Percentiles rank a stretch among this genome's conserved stretches.
Evolutionary conservation across 2,888 invertebrate species (phyloP).

Genomic region (Julus scanicus): DNA sequence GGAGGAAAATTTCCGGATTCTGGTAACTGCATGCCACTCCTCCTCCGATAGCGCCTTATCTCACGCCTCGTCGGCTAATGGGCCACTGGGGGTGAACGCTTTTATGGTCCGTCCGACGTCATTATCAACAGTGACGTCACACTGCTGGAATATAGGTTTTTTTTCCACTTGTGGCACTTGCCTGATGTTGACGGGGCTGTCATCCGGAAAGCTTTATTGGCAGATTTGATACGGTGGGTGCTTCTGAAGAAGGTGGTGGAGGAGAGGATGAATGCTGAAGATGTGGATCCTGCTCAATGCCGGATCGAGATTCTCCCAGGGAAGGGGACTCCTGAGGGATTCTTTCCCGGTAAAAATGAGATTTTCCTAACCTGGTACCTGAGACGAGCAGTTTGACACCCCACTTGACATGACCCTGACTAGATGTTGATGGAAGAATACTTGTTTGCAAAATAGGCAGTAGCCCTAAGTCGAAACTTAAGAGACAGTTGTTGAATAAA

Average conservation of each 20-base stretch:
- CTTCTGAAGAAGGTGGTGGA: not conserved
- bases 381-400: not conserved
- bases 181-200: not conserved
- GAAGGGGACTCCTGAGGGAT: not conserved
- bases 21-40: not conserved
- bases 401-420: not conserved
- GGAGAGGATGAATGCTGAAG: not conserved
- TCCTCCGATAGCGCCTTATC: constrained; percentile 32
- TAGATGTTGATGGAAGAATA: not conserved
- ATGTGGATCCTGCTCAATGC: not conserved
- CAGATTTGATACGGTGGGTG: not conserved
- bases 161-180: not conserved
- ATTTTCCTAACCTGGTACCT: not conserved
- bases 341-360: not conserved
- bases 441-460: no score
- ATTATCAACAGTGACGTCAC: constrained; percentile 37
- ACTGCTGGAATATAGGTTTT: not conserved
- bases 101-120: constrained; percentile 18
- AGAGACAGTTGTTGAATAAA: no score
- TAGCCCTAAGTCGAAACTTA: no score
- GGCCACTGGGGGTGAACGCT: not conserved
- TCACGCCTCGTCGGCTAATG: constrained; percentile 35
- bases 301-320: not conserved
- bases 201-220: constrained; percentile 30
- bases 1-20: not conserved